These are phyloP conservation scores for Mormyrus hasselquistii DNA, from an alignment of 2,797 vertebrate species.

Conservation along the genomic window DNA sequence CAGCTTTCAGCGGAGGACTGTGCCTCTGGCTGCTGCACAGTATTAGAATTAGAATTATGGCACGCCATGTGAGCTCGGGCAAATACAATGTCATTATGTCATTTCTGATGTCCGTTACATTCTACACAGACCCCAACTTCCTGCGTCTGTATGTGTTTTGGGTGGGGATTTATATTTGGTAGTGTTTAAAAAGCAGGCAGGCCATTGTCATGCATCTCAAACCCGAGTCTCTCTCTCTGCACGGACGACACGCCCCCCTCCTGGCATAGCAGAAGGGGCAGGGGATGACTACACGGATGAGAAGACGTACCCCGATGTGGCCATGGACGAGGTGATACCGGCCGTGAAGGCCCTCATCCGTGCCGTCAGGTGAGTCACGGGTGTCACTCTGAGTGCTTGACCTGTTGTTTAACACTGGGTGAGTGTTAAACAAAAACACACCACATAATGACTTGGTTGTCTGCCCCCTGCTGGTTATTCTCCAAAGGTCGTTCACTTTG, in stretches of 20 bases:
- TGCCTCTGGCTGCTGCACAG: not conserved
- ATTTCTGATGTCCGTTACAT: not conserved
- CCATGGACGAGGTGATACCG: slow-evolving; percentile 91
- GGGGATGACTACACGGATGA: slow-evolving; percentile 81
- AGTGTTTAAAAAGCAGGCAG: not conserved
- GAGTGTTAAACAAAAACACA: not conserved
- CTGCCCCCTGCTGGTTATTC: not conserved
- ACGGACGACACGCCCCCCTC: not conserved
- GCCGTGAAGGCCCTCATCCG: slow-evolving; percentile 89
- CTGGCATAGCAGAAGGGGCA: slow-evolving; percentile 63
- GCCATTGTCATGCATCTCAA: not conserved
- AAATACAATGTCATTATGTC: not conserved
- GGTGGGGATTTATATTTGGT: not conserved
- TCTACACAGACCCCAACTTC: not conserved
- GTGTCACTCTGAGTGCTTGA: not conserved
- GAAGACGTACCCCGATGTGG: slow-evolving; percentile 81
- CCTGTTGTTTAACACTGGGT: not conserved
- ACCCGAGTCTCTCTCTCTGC: not conserved
- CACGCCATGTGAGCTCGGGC: not conserved
- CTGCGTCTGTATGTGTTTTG: not conserved
- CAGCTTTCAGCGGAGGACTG: not conserved
- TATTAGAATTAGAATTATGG: not conserved
- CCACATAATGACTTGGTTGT: not conserved
- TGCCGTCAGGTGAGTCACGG: slow-evolving; percentile 76
- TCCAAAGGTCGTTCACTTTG: not conserved